These are phyloP conservation scores for Caradrina kadenii DNA, from an alignment of 2,888 invertebrate species.

Conservation along the genomic window DNA sequence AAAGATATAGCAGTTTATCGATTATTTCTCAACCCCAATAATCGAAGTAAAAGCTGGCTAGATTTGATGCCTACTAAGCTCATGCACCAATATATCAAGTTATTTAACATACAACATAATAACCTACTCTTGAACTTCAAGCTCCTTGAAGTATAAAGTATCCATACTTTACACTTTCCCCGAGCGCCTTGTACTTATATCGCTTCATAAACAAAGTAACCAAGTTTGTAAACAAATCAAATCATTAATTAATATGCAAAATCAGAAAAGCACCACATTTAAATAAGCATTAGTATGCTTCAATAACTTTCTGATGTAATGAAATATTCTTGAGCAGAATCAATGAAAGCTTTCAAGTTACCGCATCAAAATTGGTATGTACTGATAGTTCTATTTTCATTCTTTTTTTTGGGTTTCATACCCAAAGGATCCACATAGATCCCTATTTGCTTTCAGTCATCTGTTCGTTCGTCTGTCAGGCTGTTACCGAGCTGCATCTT, in stretches of 20 bases:
- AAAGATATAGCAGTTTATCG: too few species aligned
- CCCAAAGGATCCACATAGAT: too few species aligned
- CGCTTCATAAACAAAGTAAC: not conserved
- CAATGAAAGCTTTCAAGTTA: slow-evolving; percentile 4
- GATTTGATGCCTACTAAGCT: not conserved
- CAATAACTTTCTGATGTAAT: slow-evolving; percentile 17
- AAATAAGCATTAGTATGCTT: slow-evolving; percentile 31
- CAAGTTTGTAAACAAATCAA: slow-evolving; percentile 17
- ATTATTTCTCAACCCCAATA: not conserved
- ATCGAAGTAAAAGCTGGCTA: not conserved
- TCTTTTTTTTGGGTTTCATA: too few species aligned
- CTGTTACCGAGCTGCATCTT: too few species aligned
- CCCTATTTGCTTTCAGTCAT: too few species aligned
- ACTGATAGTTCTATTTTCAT: too few species aligned
- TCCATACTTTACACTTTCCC: not conserved
- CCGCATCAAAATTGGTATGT: too few species aligned
- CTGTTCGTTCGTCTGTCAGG: too few species aligned
- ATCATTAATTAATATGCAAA: slow-evolving; percentile 29
- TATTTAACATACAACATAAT: not conserved
- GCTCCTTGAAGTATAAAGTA: not conserved
- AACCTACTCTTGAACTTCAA: not conserved
- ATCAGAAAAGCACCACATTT: slow-evolving; percentile 23
- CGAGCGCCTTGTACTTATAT: not conserved
- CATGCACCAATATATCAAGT: not conserved
- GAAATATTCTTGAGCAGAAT: slow-evolving; percentile 25